Evolutionary conservation across 2,797 vertebrate species (phyloP), one percentile per base, ranked within the genome.

Genomic region (Xenentodon cancila): DNA sequence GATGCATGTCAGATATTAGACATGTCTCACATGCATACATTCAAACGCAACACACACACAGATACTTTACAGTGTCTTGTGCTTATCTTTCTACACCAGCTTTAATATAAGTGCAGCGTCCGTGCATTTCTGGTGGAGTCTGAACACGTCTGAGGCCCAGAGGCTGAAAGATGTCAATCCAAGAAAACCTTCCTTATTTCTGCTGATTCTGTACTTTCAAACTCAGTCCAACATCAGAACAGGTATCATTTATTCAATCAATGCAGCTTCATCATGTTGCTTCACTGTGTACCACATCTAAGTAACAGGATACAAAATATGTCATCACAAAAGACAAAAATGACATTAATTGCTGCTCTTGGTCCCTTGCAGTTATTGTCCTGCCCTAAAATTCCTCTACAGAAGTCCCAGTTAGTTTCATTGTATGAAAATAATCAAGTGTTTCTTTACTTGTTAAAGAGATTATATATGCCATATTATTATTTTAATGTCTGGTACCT

Each of bases 91-190:
- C 9, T 30, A 44, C n/a, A 37, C 34, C 25, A 21, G 54, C 44
- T 1, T 56, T 45, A 53, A 19, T 25, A 16, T 64, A 49, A 37
- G 30, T 30, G 19, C 4, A 11, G 16, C 5, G 2, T 27, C 19
- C 45, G 22, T 11, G 27, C 25, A 20, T 61, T 53, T 52, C 43
- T 47, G 53, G 17, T 20, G 4, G 1, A 25, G 21, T 59, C 57
- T 65, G 13, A 72, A 67, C 68, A 42, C 0, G 7, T 61, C 53
- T 17, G 32, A 49, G 51, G 44, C 51, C 12, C 19, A n/a, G 27
- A 47, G 16, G 20, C 51, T 37, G 7, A 21, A 18, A 53, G 17
- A 17, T 2, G n/a, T 25, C 0, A 22, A 52, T 21, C 25, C 9
- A 25, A 22, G 3, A 64, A 1, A 46, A 67, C 19, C 11, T 30